Evolutionary conservation across 2,113 vertebrate genomes (phyloP).

Genomic region (Gadus macrocephalus): DNA sequence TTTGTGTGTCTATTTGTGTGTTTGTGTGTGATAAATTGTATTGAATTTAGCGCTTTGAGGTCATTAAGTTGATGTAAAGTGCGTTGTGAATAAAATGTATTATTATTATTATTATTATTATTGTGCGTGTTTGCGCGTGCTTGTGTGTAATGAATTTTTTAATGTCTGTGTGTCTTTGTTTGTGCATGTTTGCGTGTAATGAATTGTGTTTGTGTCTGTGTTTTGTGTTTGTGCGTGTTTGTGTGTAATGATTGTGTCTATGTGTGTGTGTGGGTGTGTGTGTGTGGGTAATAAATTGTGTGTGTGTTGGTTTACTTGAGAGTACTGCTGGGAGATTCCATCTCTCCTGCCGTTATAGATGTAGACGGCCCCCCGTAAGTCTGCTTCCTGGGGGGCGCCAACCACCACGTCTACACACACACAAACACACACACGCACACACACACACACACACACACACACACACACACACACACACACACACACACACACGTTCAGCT

Average conservation of each 20-base stretch:
- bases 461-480: constrained; percentile 19
- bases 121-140: neutral
- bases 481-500: constrained; percentile 11
- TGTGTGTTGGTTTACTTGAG: constrained; percentile 48
- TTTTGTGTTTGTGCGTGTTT: neutral
- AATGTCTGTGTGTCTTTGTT: neutral
- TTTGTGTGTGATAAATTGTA: neutral
- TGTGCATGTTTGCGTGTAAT: neutral
- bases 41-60: no score
- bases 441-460: constrained; percentile 3
- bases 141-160: neutral
- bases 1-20: neutral
- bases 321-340: constrained; percentile 53
- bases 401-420: constrained; percentile 51
- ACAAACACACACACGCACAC: constrained; percentile 15
- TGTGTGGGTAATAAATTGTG: neutral
- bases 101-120: no score
- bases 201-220: neutral
- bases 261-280: neutral
- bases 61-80: no score
- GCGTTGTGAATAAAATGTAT: no score
- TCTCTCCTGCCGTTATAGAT: constrained; percentile 61
- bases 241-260: neutral
- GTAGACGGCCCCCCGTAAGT: constrained; percentile 61
- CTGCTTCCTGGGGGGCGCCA: constrained; percentile 63